Evolutionary conservation across 1,140 invertebrate genomes (phyloP).

Genomic region (Anastrepha ludens): DNA sequence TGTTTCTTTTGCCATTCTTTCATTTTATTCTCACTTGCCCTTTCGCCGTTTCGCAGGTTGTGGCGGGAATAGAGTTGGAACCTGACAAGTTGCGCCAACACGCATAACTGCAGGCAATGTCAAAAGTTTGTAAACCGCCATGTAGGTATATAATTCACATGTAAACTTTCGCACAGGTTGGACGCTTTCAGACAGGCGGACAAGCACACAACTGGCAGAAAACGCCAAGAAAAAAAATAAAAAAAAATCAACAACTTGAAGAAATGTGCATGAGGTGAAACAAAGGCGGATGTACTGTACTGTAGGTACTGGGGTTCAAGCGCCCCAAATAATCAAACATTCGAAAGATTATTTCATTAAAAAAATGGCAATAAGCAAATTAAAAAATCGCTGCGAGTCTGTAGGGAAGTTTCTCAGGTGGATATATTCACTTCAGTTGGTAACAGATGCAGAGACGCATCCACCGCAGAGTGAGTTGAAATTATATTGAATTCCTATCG

Average conservation of each 20-base stretch:
- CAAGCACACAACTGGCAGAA: background rate
- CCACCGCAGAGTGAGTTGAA: too few relatives aligned
- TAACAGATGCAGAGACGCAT: too few relatives aligned
- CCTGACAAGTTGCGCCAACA: background rate
- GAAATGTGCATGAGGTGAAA: background rate
- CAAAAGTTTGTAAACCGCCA: constrained; percentile 4
- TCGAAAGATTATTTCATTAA: too few relatives aligned
- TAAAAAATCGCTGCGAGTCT: too few relatives aligned
- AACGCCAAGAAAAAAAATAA: background rate
- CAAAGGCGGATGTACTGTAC: too few relatives aligned
- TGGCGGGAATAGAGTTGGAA: background rate
- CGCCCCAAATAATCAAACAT: too few relatives aligned
- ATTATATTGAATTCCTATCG: too few relatives aligned
- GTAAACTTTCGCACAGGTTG: constrained; percentile 6
- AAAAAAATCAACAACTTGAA: background rate
- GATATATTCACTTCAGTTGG: too few relatives aligned
- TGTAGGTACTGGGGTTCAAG: too few relatives aligned
- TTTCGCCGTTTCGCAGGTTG: background rate
- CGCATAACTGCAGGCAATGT: constrained; percentile 47
- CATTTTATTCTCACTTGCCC: background rate
- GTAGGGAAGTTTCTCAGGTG: too few relatives aligned
- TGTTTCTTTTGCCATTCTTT: background rate
- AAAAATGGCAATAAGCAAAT: too few relatives aligned
- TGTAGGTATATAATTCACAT: background rate
- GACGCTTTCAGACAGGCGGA: background rate